Base-by-base conservation (phyloP, 2,888 invertebrate genomes). In the Scrobipalpa atriplicella region DNA sequence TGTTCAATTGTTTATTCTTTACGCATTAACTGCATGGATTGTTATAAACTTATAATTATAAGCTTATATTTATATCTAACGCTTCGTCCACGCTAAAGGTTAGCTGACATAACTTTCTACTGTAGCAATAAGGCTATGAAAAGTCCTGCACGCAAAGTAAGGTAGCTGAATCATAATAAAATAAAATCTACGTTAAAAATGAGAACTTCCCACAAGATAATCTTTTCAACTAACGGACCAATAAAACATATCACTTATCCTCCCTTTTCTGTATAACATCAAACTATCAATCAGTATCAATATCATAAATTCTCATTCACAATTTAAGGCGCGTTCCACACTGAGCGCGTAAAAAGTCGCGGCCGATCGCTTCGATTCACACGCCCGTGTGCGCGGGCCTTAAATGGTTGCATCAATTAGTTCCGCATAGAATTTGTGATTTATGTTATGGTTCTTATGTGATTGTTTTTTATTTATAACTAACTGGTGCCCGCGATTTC, bases 251-350 rank as follows among this genome's bases (percentile, higher is more conserved):
- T 47, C 47, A 47, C 47, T 47, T 47, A 47, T 7, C 47, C 47
- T 47, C 47, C 47, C 16, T 47, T 47, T 47, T 5, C n/a, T n/a
- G 47, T 16, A 16, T 47, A 47, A 16, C 47, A 13, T 13, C 11
- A 43, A 0, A 13, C n/a, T n/a, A n/a, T 47, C n/a, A 47, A 29
- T 29, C 29, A 47, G 47, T 16, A 47, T 47, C 47, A 47, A 47
- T 47, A 47, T 47, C 47, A 16, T 47, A 47, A 47, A 47, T 47
- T 16, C 10, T n/a, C 47, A 16, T 43, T 13, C 3, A 47, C 47
- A 16, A 47, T 16, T 47, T 47, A 47, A 47, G 47, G 47, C 47
- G n/a, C n/a, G 47, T 47, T 47, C 47, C 47, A 47, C 47, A 47
- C 47, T 3, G 16, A 5, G 47, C 47, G 47, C 6, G 47, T 47